Percentiles rank a stretch among this genome's conserved stretches.
These are phyloP conservation scores for Archocentrus centrarchus DNA, from an alignment of 2,113 vertebrate genomes.

Conservation along the genomic window DNA sequence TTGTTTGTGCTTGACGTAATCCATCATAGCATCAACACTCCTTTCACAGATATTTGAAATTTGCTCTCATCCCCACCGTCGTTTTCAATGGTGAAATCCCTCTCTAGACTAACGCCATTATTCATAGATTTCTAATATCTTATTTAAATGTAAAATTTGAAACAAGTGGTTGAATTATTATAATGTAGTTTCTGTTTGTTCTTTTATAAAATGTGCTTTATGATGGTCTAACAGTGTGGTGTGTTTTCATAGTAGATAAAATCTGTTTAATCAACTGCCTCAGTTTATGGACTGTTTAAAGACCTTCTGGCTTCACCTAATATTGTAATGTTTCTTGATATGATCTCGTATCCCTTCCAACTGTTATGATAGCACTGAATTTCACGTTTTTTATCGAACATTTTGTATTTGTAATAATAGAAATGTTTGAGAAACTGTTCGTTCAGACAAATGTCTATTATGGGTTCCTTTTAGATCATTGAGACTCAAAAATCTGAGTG, in stretches of 20 bases:
- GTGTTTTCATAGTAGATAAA: constrained; percentile 70
- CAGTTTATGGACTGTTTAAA: constrained; percentile 63
- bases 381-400: constrained; percentile 82
- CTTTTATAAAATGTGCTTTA: constrained; percentile 59
- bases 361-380: constrained; percentile 73
- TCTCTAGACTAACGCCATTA: constrained; percentile 36
- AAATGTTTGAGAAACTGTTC: constrained; percentile 72
- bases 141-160: constrained; percentile 52
- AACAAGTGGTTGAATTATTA: constrained; percentile 62
- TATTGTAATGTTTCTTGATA: constrained; percentile 73
- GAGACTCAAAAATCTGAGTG: constrained; percentile 33
- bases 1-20: constrained; percentile 41
- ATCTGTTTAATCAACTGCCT: constrained; percentile 65
- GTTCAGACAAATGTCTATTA: constrained; percentile 20
- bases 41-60: constrained; percentile 37
- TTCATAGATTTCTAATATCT: constrained; percentile 31
- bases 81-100: constrained; percentile 29
- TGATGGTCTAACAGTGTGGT: constrained; percentile 61
- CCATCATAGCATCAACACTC: constrained; percentile 18
- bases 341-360: constrained; percentile 71
- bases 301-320: constrained; percentile 66
- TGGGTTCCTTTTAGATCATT: constrained; percentile 44
- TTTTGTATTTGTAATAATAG: constrained; percentile 84
- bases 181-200: constrained; percentile 44
- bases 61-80: constrained; percentile 45